Base-by-base conservation (phyloP, 2,797 vertebrate genomes). In the Paramormyrops hopkinsi region DNA sequence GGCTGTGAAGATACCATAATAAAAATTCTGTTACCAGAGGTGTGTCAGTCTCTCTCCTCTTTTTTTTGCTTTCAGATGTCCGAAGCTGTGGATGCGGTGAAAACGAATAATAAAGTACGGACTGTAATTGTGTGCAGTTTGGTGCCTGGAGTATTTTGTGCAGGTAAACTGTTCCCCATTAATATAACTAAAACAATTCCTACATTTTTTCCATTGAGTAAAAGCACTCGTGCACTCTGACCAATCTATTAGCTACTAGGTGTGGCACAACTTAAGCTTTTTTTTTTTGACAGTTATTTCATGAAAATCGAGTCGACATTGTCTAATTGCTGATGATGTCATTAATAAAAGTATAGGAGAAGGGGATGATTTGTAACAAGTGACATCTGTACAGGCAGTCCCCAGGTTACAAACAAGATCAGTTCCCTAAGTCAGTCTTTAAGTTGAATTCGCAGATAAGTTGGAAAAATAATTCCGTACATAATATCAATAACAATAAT, bases 81-180 rank as follows among this genome's bases (percentile, higher is more conserved):
- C 91, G 98, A 98, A 88, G 94, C 97, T 89, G 95, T 99, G 93
- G 97, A 99, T 92, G 94, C 96, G 87, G 95, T 99, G 90, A 99
- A 98, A 95, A 97, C 95, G 91, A 97, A 98, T 94, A 98, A 97
- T 94, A 97, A 96, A 95, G 97, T 98, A 69, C 96, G 97, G 92
- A 98, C 97, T 65, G 94, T 99, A 89, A 97, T 99, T 93, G 91
- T 99, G 54, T 97, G 97, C 93, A 99, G 98, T 93, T 92, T 98
- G 94, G 98, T 97, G 89, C 98, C 98, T 50, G 98, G 97, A 90
- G 95, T 99, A 93, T 99, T 99, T 95, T 99, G 98, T 96, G 98
- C 98, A 96, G 98, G 98, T 99, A 97, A 87, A 69, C 56, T 53
- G 19, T 3, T 46, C 41, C 1, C 6, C 37, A 46, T 46, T 44